Conservation (phyloP, 1,140 invertebrate genomes). For the Metaphire vulgaris region DNA sequence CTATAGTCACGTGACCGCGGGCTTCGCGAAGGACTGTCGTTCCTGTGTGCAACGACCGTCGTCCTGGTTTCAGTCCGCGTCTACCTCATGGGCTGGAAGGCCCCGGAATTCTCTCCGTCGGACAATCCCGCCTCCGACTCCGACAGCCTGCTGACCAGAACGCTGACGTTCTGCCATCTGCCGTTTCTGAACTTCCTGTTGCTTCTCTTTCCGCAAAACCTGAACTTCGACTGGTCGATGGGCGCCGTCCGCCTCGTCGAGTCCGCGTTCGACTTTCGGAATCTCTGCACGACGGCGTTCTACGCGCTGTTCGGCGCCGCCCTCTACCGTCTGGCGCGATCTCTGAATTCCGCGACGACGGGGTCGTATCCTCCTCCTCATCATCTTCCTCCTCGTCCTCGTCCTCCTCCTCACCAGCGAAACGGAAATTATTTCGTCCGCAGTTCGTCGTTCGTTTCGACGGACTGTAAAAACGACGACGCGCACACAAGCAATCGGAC, state of each 20-base stretch:
- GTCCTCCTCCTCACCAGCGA: background rate
- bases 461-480: too few relatives aligned
- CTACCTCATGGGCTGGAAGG: constrained; percentile 87
- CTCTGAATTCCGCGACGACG: constrained; percentile 1
- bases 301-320: constrained; percentile 56
- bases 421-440: background rate
- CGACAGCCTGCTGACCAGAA: constrained; percentile 69
- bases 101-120: constrained; percentile 86
- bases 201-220: constrained; percentile 74
- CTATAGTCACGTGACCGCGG: background rate
- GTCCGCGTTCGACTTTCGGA: constrained; percentile 70
- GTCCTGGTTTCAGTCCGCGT: constrained; percentile 65
- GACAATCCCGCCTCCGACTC: constrained; percentile 55
- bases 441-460: too few relatives aligned
- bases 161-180: constrained; percentile 82
- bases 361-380: background rate
- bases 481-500: too few relatives aligned
- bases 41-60: constrained; percentile 65
- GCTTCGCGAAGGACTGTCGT: constrained; percentile 61
- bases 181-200: constrained; percentile 82
- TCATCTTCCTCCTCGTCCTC: background rate
- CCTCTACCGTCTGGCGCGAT: background rate
- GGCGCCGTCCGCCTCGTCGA: constrained; percentile 84
- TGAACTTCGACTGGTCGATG: constrained; percentile 99
- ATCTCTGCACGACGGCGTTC: constrained; percentile 69